Conservation (phyloP, 2,888 invertebrate genomes). For the Notodonta dromedarius region DNA sequence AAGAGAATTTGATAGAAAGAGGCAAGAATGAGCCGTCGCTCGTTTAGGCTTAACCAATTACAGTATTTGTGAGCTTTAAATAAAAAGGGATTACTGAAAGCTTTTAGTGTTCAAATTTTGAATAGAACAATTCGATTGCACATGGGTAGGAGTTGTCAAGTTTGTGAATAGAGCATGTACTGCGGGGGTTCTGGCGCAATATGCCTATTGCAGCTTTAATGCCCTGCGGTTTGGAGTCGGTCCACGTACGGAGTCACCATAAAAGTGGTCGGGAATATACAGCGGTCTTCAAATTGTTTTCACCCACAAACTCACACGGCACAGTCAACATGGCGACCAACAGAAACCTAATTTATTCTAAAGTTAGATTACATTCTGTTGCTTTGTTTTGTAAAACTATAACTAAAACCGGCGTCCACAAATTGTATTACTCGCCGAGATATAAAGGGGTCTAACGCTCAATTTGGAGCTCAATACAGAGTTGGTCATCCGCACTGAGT, state of each 20-base stretch:
- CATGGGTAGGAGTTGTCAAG: constrained; percentile 48
- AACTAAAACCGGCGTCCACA: constrained; percentile 22
- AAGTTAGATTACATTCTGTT: constrained; percentile 42
- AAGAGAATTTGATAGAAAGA: no score
- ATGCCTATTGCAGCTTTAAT: constrained; percentile 71
- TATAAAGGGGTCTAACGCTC: constrained; percentile 17
- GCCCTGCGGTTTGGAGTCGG: constrained; percentile 73
- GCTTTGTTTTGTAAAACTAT: constrained; percentile 30
- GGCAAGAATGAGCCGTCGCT: no score
- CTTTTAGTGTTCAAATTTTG: background rate
- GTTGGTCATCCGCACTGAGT: constrained; percentile 30
- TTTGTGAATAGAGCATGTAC: constrained; percentile 55
- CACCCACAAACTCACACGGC: constrained; percentile 61
- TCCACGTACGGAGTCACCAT: constrained; percentile 71
- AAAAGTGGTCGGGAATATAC: constrained; percentile 63
- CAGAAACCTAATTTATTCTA: constrained; percentile 50
- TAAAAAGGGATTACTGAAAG: no score
- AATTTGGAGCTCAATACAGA: constrained; percentile 18
- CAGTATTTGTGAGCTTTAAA: no score
- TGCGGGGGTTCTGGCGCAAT: constrained; percentile 55
- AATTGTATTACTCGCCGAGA: constrained; percentile 17
- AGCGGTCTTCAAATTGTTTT: constrained; percentile 73
- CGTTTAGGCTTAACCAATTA: no score
- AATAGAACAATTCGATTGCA: background rate
- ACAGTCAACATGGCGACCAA: constrained; percentile 51